These are phyloP conservation scores for Galleria mellonella DNA, from an alignment of 1,140 invertebrate genomes.

Conservation along the genomic window DNA sequence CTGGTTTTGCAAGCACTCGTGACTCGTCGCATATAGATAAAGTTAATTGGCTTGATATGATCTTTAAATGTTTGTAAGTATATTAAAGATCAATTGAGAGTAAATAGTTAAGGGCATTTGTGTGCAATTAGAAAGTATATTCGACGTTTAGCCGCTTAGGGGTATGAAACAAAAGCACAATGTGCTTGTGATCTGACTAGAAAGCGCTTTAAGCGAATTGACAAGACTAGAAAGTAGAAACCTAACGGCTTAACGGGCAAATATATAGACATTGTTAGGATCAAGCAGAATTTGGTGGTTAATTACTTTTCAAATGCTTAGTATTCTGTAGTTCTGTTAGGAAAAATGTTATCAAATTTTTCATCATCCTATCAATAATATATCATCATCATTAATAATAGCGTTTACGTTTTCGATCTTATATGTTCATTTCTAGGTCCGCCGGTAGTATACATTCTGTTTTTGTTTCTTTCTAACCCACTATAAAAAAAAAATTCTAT, in stretches of 20 bases:
- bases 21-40: not conserved
- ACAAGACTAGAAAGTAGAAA: slow-evolving; percentile 63
- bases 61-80: not conserved
- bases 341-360: too few relatives aligned
- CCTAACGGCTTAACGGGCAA: slow-evolving; percentile 21
- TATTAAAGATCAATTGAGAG: slow-evolving; percentile 1
- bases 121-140: slow-evolving; percentile 44
- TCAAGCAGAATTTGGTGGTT: too few relatives aligned
- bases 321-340: too few relatives aligned
- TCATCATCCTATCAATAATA: too few relatives aligned
- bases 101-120: slow-evolving; percentile 23
- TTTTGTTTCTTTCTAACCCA: too few relatives aligned
- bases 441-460: too few relatives aligned
- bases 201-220: slow-evolving; percentile 36
- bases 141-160: slow-evolving; percentile 27
- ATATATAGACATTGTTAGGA: slow-evolving; percentile 2
- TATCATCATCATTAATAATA: too few relatives aligned
- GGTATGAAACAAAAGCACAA: slow-evolving; percentile 49
- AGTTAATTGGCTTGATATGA: not conserved
- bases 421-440: too few relatives aligned
- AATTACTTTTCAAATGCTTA: too few relatives aligned
- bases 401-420: too few relatives aligned
- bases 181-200: slow-evolving; percentile 19
- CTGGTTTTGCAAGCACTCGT: not conserved
- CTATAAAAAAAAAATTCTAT: too few relatives aligned